Percentiles rank a stretch among this genome's conserved stretches.
Conservation (phyloP, 2,888 invertebrate species). For the Neria commutata region DNA sequence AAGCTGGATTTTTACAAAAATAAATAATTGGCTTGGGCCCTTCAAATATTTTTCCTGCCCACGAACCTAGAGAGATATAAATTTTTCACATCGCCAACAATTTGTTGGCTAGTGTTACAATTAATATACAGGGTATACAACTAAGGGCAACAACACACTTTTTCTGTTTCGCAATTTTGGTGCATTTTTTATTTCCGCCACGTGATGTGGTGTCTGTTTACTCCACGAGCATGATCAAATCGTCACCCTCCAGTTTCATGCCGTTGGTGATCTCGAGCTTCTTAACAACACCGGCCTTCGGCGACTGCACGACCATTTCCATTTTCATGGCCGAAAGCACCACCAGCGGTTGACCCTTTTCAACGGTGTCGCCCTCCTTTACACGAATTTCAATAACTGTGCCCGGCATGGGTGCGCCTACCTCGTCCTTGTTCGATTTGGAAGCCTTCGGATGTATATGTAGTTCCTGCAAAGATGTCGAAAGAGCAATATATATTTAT, state of each 20-base stretch:
- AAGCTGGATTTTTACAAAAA: too few species aligned
- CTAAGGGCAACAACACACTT: too few species aligned
- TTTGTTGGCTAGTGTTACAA: too few species aligned
- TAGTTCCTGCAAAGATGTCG: constrained; percentile 69
- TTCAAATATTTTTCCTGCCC: too few species aligned
- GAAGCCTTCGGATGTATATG: constrained; percentile 94
- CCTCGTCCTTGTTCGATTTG: constrained; percentile 85
- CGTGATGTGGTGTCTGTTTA: too few species aligned
- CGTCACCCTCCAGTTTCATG: constrained; percentile 94
- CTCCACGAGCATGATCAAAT: constrained; percentile 85
- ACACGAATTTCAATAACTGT: constrained; percentile 91
- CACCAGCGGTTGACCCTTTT: constrained; percentile 89
- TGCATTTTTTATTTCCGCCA: too few species aligned
- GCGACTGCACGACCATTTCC: constrained; percentile 87
- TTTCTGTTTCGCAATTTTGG: too few species aligned
- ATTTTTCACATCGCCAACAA: too few species aligned
- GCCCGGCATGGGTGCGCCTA: constrained; percentile 99
- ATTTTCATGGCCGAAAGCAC: constrained; percentile 99
- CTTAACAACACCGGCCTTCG: constrained; percentile 82
- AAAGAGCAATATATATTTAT: not conserved
- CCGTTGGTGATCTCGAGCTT: constrained; percentile 76
- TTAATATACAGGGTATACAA: too few species aligned
- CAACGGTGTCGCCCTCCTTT: constrained; percentile 89
- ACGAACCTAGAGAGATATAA: too few species aligned
- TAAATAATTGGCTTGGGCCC: too few species aligned